Conservation (phyloP, 2,888 invertebrate species). For the Perizoma affinitatum region DNA sequence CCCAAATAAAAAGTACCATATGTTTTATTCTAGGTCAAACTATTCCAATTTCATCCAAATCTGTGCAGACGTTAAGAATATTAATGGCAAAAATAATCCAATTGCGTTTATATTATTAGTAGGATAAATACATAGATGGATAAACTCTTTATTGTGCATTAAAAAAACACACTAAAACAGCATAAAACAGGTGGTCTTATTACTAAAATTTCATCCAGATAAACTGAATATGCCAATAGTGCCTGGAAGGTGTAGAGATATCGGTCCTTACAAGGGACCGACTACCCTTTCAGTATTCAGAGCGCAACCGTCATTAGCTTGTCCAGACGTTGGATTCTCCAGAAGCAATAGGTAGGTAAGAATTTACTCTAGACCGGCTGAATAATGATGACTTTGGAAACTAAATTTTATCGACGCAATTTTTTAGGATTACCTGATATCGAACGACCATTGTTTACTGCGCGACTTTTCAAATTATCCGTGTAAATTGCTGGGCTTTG, state of each 20-base stretch:
- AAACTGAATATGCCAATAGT: slow-evolving; percentile 23
- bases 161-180: no score
- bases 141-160: no score
- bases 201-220: no score
- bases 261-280: slow-evolving; percentile 45
- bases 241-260: slow-evolving; percentile 34
- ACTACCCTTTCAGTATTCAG: slow-evolving; percentile 72
- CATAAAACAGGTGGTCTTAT: no score
- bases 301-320: slow-evolving; percentile 74
- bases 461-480: slow-evolving; percentile 7
- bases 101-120: no score
- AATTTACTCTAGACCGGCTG: slow-evolving; percentile 55
- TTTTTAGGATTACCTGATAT: slow-evolving; percentile 39
- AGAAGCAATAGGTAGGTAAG: slow-evolving; percentile 62
- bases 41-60: no score
- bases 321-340: slow-evolving; percentile 75
- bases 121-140: no score
- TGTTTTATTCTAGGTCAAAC: no score
- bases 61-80: no score
- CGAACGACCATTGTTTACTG: slow-evolving; percentile 22
- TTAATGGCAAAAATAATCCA: no score
- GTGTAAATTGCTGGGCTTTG: slow-evolving; percentile 11
- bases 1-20: no score
- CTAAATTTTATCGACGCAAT: slow-evolving; percentile 47
- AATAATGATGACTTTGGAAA: slow-evolving; percentile 72